These are phyloP conservation scores for Chamaea fasciata DNA, from an alignment of 2,113 vertebrate species.

Conservation along the genomic window DNA sequence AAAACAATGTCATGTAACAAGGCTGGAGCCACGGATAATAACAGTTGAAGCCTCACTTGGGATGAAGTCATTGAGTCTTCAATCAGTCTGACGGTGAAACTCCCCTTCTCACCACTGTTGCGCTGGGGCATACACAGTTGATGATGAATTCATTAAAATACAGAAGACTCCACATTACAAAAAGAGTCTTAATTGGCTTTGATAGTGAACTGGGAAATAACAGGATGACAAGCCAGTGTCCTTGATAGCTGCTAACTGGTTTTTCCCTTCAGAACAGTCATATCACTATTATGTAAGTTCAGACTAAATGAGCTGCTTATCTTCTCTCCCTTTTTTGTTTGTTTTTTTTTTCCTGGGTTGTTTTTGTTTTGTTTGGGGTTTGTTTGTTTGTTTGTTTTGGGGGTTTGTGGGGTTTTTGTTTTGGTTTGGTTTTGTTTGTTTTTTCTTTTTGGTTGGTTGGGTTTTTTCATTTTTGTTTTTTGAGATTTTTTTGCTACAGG, in stretches of 20 bases:
- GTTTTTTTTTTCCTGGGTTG: neutral
- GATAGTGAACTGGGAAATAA: neutral
- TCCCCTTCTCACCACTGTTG: neutral
- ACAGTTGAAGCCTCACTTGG: neutral
- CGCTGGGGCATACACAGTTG: neutral
- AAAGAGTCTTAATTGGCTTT: neutral
- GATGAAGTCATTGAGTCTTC: neutral
- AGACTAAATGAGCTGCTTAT: neutral
- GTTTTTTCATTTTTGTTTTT: neutral
- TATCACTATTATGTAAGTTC: neutral
- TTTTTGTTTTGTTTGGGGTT: neutral
- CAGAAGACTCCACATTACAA: neutral
- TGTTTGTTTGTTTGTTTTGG: neutral
- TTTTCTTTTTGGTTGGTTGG: neutral
- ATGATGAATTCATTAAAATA: conserved; percentile 19
- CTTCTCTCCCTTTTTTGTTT: neutral
- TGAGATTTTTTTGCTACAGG: neutral
- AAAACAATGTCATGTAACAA: neutral
- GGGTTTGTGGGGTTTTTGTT: neutral
- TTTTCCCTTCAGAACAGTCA: neutral
- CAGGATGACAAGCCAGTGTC: neutral
- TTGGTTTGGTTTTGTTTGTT: neutral
- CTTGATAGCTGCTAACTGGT: neutral
- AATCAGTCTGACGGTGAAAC: neutral
- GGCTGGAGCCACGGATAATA: neutral